These are phyloP conservation scores for Rhea pennata DNA, from an alignment of 2,113 vertebrate species.

Conservation along the genomic window DNA sequence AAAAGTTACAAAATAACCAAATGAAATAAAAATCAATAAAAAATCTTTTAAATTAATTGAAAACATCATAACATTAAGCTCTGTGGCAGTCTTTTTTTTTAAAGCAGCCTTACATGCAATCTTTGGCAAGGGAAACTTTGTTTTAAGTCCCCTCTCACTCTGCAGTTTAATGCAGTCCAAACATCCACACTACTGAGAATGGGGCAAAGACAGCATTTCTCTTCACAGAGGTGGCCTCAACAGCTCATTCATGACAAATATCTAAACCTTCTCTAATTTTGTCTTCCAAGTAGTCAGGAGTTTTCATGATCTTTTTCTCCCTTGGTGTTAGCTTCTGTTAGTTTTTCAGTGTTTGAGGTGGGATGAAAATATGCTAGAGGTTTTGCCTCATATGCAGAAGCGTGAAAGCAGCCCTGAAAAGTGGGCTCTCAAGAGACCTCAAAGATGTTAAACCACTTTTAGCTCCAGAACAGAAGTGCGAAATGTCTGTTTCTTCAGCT, in stretches of 20 bases:
- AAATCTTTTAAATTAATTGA: slow-evolving; percentile 63
- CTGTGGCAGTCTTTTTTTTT: slow-evolving; percentile 18
- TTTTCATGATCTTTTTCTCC: neutral
- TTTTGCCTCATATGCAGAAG: neutral
- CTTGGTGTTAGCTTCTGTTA: neutral
- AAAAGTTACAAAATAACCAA: slow-evolving; percentile 46
- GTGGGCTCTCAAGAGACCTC: neutral
- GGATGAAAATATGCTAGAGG: neutral
- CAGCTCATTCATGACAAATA: neutral
- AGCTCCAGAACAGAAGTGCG: neutral
- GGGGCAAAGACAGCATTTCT: neutral
- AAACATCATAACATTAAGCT: slow-evolving; percentile 42
- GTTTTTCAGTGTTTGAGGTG: neutral
- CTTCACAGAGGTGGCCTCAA: neutral
- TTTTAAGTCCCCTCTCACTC: slow-evolving; percentile 21
- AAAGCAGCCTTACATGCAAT: neutral
- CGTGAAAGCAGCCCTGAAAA: neutral
- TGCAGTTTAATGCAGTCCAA: slow-evolving; percentile 36
- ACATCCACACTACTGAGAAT: neutral
- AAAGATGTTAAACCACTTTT: neutral
- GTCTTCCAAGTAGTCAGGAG: neutral
- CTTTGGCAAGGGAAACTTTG: slow-evolving; percentile 12
- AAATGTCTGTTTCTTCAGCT: neutral
- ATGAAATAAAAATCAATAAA: slow-evolving; percentile 33
- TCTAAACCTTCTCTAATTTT: neutral